Percentiles rank a stretch among this genome's conserved stretches.
Conservation (phyloP, 2,113 vertebrate genomes). For the Paradisaea rubra region DNA sequence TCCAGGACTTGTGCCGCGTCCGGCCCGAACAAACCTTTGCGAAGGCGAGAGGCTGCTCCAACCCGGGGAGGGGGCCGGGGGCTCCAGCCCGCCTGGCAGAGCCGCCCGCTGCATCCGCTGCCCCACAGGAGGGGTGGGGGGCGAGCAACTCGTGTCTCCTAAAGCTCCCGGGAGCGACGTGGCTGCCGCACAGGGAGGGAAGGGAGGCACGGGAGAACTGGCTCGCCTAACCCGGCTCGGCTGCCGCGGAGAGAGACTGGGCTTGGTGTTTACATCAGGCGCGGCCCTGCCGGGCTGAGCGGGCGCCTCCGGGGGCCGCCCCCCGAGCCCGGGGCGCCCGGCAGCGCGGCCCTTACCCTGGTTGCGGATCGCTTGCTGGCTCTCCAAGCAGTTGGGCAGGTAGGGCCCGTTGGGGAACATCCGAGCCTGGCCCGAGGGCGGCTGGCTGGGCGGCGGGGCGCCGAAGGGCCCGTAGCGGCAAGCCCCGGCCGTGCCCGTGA, state of each 20-base stretch:
- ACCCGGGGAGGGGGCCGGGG: background rate
- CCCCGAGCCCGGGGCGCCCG: background rate
- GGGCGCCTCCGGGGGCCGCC: background rate
- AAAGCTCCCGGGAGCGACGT: background rate
- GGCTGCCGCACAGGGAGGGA: background rate
- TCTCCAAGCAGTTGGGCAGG: constrained; percentile 87
- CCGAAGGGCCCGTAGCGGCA: constrained; percentile 88
- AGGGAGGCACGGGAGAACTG: background rate
- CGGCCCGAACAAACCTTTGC: background rate
- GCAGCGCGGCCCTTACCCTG: constrained; percentile 79
- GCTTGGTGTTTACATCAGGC: background rate
- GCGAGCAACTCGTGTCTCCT: background rate
- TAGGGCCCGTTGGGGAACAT: constrained; percentile 88
- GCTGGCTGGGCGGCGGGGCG: constrained; percentile 74
- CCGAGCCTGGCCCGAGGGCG: constrained; percentile 78
- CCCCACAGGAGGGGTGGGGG: background rate
- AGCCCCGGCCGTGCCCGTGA: constrained; percentile 87
- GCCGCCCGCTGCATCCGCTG: background rate
- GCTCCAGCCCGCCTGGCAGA: background rate
- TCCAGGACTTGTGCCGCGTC: background rate
- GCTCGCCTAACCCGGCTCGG: background rate
- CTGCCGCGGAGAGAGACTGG: background rate
- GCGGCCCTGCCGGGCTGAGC: background rate
- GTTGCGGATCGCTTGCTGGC: constrained; percentile 80
- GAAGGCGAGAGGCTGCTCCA: background rate